Conservation (phyloP, 2,888 invertebrate species). For the Neoaliturus tenellus region DNA sequence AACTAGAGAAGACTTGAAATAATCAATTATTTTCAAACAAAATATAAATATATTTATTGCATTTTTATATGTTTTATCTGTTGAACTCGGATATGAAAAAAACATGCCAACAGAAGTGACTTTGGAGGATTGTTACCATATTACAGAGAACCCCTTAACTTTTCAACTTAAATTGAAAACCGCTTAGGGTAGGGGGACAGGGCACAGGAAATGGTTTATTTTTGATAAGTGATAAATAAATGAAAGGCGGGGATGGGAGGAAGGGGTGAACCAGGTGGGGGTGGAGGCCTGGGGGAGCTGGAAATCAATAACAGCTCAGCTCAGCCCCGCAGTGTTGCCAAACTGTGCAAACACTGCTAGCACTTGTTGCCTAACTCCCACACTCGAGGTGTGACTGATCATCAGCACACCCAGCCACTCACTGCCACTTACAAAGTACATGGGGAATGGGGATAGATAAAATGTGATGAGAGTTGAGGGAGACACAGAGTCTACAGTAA, state of each 20-base stretch:
- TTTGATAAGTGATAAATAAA: conserved; percentile 27
- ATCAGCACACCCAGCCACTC: no score
- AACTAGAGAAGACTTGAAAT: no score
- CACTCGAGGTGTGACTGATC: background rate
- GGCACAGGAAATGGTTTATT: conserved; percentile 10
- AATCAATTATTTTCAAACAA: no score
- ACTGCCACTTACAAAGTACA: no score
- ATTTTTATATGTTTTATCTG: no score
- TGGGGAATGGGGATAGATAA: no score
- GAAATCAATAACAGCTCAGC: conserved; percentile 65
- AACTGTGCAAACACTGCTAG: conserved; percentile 21
- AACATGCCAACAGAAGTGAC: background rate
- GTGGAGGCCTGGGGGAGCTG: conserved; percentile 53
- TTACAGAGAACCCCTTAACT: background rate
- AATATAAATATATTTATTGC: no score
- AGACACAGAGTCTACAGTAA: no score
- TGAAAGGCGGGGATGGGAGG: conserved; percentile 35
- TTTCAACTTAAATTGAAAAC: conserved; percentile 5
- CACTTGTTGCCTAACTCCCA: conserved; percentile 42
- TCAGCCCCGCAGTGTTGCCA: conserved; percentile 62
- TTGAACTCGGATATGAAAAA: no score
- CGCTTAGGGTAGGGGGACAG: background rate
- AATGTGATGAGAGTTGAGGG: no score
- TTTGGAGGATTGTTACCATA: background rate
- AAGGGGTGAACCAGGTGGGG: conserved; percentile 28